These are phyloP conservation scores for Phyllotreta cruciferae DNA, from an alignment of 2,888 invertebrate species.

Conservation along the genomic window DNA sequence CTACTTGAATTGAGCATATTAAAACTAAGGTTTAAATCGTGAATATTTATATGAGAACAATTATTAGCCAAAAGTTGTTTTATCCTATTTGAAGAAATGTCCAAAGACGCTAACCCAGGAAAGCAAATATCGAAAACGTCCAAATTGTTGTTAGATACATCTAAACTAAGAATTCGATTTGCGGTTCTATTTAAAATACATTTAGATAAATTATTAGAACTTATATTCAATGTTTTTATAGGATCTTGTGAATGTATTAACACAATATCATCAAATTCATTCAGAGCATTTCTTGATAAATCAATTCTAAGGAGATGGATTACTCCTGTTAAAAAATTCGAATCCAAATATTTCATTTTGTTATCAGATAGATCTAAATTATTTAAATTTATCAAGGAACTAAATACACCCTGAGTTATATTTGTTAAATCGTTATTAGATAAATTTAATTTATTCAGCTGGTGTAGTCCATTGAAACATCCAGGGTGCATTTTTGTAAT, in stretches of 20 bases:
- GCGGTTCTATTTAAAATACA: conserved; percentile 8
- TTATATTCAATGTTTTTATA: conserved; percentile 1
- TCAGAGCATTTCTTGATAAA: conserved; percentile 21
- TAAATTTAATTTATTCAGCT: conserved; percentile 20
- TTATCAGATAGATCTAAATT: conserved; percentile 22
- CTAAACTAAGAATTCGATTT: conserved; percentile 1
- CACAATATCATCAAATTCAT: conserved; percentile 9
- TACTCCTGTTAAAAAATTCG: conserved; percentile 9
- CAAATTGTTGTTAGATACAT: conserved; percentile 17
- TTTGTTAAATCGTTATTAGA: conserved; percentile 20
- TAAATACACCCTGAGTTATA: conserved; percentile 18
- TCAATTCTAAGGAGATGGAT: conserved; percentile 8
- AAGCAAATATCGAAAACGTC: conserved; percentile 8
- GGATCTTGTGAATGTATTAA: conserved; percentile 10
- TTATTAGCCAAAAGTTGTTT: not conserved
- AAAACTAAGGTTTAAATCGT: conserved; percentile 4
- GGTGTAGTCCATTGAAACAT: conserved; percentile 16
- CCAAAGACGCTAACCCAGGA: conserved; percentile 1
- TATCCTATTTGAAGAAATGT: conserved; percentile 12
- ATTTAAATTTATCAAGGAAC: conserved; percentile 7
- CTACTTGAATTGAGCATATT: conserved; percentile 13
- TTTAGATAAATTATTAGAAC: conserved; percentile 12
- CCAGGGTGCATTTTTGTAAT: conserved; percentile 14
- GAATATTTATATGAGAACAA: not conserved
- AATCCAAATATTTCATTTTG: conserved; percentile 7